Percentiles rank a stretch among this genome's conserved stretches.
phyloP scores from a whole-genome alignment of 2,113 vertebrate genomes.

The Blennius ocellaris region DNA sequence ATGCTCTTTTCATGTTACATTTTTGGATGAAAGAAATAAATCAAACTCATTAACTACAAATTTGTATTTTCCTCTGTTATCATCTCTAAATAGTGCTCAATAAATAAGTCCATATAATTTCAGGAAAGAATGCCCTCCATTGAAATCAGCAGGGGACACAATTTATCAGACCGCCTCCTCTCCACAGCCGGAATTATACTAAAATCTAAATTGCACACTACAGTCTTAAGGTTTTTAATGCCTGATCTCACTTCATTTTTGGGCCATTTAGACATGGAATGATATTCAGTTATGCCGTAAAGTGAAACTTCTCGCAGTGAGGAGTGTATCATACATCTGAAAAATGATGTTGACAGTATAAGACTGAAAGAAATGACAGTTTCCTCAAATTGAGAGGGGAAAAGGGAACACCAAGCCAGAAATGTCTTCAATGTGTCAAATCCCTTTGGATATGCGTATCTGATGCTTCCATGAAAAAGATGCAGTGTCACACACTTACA shows the following conservation, averaged over 20 bases:
- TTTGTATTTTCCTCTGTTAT: constrained; percentile 22
- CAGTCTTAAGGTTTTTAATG: constrained; percentile 24
- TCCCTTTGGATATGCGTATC: background rate
- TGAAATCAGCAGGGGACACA: constrained; percentile 46
- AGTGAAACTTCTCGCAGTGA: background rate
- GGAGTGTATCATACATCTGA: background rate
- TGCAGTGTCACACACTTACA: background rate
- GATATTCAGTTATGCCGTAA: background rate
- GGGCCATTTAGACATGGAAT: background rate
- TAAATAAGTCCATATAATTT: constrained; percentile 48
- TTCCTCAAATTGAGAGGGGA: background rate
- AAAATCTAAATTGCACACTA: constrained; percentile 34
- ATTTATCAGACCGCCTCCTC: constrained; percentile 41
- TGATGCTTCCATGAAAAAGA: background rate
- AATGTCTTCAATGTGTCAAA: background rate
- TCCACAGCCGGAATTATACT: constrained; percentile 19
- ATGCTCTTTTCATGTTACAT: background rate
- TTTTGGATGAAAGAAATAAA: background rate
- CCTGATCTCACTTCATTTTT: constrained; percentile 3
- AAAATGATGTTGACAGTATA: background rate
- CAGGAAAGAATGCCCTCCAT: constrained; percentile 24
- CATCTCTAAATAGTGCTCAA: constrained; percentile 31
- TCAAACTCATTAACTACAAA: constrained; percentile 20
- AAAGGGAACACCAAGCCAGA: background rate
- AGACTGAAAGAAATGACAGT: background rate